Evolutionary conservation across 2,888 invertebrate species (phyloP).

Genomic region (Sipha maydis): DNA sequence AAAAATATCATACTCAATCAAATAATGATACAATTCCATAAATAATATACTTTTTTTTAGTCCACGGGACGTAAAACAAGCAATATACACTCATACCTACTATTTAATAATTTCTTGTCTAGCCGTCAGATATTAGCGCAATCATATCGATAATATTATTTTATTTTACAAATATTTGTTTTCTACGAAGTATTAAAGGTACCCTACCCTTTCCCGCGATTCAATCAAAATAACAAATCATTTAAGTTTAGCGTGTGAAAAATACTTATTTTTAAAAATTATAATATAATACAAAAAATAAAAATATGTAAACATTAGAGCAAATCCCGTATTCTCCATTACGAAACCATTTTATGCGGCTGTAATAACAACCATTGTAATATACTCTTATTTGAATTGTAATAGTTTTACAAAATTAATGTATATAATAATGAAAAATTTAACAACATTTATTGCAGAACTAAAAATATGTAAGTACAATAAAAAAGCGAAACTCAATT

Average conservation of each 20-base stretch:
- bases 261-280: background rate
- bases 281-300: background rate
- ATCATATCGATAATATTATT: background rate
- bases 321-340: background rate
- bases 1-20: constrained; percentile 41
- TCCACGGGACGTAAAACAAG: constrained; percentile 25
- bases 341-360: background rate
- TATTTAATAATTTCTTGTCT: constrained; percentile 37
- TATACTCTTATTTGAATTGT: background rate
- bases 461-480: background rate
- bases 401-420: background rate
- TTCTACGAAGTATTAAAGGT: too few species aligned
- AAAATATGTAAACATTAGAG: background rate
- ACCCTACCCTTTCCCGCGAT: background rate
- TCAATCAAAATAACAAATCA: background rate
- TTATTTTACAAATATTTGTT: too few species aligned
- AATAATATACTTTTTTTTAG: constrained; percentile 11
- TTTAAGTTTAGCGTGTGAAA: background rate
- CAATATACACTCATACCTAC: background rate
- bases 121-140: constrained; percentile 4
- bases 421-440: background rate
- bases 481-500: background rate
- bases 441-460: background rate
- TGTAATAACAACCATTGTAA: background rate
- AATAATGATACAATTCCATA: constrained; percentile 54